Conservation (phyloP, 30 jellyfish, hydroid and myxozoan genomes). For the Morbakka virulenta region DNA sequence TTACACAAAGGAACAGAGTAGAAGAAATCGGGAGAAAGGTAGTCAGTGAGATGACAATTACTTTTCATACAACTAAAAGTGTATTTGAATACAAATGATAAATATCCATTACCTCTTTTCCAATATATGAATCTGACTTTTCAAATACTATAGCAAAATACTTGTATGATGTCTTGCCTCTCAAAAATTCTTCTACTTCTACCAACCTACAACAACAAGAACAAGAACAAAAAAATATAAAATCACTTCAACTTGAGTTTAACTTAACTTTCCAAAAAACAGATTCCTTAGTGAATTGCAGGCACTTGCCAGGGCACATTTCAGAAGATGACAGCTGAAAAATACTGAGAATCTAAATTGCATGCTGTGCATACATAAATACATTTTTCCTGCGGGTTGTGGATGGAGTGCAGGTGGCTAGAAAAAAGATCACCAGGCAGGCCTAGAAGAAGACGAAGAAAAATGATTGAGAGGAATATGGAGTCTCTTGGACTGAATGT, state of each 20-base stretch:
- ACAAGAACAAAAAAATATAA: no score
- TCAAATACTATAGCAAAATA: constrained; percentile 78
- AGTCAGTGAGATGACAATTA: no score
- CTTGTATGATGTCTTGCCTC: constrained; percentile 1
- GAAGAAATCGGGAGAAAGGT: no score
- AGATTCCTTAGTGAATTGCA: no score
- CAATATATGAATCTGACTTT: constrained; percentile 70
- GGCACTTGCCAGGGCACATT: no score
- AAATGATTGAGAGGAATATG: neutral
- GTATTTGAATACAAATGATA: neutral
- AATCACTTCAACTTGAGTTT: no score
- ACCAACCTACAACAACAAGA: neutral
- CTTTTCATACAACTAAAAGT: neutral
- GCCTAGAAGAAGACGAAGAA: neutral
- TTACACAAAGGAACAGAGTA: no score
- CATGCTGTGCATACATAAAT: constrained; percentile 13
- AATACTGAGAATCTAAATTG: constrained; percentile 44
- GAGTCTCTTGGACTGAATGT: no score
- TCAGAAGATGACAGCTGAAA: constrained; percentile 22
- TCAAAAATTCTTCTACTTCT: neutral
- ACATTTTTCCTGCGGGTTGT: neutral
- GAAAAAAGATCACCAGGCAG: neutral
- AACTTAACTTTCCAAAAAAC: no score
- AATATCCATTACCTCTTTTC: constrained; percentile 60
- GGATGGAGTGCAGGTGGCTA: neutral